These are phyloP conservation scores for Dasyornis broadbenti DNA, from an alignment of 2,113 vertebrate genomes.

Conservation along the genomic window DNA sequence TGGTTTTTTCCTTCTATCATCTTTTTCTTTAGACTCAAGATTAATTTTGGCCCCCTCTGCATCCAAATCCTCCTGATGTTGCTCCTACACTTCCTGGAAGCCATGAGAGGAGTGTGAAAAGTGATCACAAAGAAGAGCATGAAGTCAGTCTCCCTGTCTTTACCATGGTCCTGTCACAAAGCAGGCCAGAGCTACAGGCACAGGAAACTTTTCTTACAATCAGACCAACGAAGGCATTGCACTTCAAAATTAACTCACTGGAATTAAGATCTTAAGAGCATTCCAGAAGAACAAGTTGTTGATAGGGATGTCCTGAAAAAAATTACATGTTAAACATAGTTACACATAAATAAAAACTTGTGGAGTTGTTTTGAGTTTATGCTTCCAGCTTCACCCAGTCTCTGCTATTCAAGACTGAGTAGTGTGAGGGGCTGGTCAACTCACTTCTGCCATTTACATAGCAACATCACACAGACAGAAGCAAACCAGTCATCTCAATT, in stretches of 20 bases:
- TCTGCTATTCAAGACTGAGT: neutral
- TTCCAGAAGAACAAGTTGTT: neutral
- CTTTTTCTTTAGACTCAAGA: neutral
- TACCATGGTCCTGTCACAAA: neutral
- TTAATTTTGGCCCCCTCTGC: neutral
- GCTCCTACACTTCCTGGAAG: neutral
- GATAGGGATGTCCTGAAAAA: neutral
- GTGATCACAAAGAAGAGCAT: neutral
- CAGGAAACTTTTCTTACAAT: neutral
- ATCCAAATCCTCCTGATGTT: neutral
- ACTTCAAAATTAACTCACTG: neutral
- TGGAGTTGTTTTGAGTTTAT: neutral
- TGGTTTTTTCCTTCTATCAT: neutral
- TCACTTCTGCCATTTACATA: neutral
- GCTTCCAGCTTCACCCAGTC: neutral
- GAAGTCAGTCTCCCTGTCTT: neutral
- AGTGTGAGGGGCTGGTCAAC: neutral
- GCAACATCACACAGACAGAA: neutral
- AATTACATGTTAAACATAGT: accelerated
- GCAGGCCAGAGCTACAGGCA: neutral
- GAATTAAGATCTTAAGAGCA: neutral
- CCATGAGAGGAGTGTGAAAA: neutral
- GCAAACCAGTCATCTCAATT: neutral
- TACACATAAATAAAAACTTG: neutral
- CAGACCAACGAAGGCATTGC: neutral